Conservation (phyloP, 2,113 vertebrate species). For the Labeo rohita region DNA sequence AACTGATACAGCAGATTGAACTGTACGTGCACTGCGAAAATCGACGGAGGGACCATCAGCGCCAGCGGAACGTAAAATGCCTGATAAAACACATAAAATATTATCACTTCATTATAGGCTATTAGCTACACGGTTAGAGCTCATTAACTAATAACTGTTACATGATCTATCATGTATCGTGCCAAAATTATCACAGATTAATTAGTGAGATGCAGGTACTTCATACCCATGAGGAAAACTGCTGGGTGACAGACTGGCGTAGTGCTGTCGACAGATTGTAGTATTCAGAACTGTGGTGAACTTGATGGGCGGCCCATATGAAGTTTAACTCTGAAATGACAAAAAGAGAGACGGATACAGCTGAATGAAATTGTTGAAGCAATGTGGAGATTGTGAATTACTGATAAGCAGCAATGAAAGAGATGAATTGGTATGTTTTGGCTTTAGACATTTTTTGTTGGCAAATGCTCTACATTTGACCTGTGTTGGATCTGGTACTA, state of each 20-base stretch:
- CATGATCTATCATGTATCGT: background rate
- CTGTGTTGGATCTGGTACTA: background rate
- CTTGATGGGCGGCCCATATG: constrained; percentile 92
- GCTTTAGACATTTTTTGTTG: background rate
- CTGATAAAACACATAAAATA: constrained; percentile 65
- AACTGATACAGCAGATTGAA: constrained; percentile 95
- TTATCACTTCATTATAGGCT: constrained; percentile 3
- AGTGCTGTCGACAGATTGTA: constrained; percentile 92
- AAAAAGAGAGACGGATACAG: constrained; percentile 4
- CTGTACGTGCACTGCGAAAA: constrained; percentile 90
- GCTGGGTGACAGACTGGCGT: constrained; percentile 86
- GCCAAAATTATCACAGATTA: background rate
- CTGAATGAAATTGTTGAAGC: background rate
- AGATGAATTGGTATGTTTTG: background rate
- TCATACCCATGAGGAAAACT: constrained; percentile 86
- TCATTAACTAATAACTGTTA: constrained; percentile 9
- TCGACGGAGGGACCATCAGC: constrained; percentile 84
- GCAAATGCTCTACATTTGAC: constrained; percentile 6
- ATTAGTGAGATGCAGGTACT: background rate
- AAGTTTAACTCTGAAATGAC: constrained; percentile 85
- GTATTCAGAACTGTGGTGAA: constrained; percentile 93
- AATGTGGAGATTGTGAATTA: background rate
- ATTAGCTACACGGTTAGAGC: background rate
- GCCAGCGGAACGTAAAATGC: constrained; percentile 91
- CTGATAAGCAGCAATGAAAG: background rate